Evolutionary conservation across 2,113 vertebrate species (phyloP).

Genomic region (Vulpes vulpes): DNA sequence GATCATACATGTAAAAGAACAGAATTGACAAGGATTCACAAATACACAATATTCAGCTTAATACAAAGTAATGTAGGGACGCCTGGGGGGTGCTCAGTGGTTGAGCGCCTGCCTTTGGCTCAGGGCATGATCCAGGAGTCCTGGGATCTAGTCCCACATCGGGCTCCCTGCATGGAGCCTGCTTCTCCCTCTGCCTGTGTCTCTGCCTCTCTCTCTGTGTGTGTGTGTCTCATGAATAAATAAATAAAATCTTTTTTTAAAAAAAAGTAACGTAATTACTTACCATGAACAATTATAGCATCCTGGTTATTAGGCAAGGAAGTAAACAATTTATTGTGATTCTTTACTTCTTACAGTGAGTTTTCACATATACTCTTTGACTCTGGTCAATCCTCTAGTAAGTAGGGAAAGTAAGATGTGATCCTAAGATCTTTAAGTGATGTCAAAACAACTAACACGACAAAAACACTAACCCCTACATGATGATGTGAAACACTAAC

Average conservation of each 20-base stretch:
- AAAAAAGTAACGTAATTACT: slow-evolving; percentile 22
- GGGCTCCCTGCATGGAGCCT: too few relatives aligned
- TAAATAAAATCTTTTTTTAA: too few relatives aligned
- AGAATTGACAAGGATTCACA: slow-evolving; percentile 17
- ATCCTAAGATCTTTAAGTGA: neutral
- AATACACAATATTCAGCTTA: neutral
- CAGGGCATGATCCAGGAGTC: too few relatives aligned
- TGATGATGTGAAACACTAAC: neutral
- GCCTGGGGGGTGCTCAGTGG: too few relatives aligned
- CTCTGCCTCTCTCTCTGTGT: too few relatives aligned
- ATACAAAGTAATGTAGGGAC: neutral
- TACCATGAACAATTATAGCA: neutral
- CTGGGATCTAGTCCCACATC: too few relatives aligned
- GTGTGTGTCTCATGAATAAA: too few relatives aligned
- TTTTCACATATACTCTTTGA: neutral
- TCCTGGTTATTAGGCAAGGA: neutral
- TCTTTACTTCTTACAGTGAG: neutral
- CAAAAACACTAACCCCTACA: neutral
- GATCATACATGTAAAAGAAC: neutral
- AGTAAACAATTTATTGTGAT: neutral
- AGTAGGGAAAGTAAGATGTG: neutral
- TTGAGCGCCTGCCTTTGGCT: too few relatives aligned
- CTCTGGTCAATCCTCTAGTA: neutral
- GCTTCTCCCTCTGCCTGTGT: too few relatives aligned
- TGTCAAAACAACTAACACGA: neutral